A percentile compares a stretch with the other conserved stretches of the same genome.
Evolutionary conservation across 2,888 invertebrate genomes (phyloP).

Genomic region (Drosophila affinis): DNA sequence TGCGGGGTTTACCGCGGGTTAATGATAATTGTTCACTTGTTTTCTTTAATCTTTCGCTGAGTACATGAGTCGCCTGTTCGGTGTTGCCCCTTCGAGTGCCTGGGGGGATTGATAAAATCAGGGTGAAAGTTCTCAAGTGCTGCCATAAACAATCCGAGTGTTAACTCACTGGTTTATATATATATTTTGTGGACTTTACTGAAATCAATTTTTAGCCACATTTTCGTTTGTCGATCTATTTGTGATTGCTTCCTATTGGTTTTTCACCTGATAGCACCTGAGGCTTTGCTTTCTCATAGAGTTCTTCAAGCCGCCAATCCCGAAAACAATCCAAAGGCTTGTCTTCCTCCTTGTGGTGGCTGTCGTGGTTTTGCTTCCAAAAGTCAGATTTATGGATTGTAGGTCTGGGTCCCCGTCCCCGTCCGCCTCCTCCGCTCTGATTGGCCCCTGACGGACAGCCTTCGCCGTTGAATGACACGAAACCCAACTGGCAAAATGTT

Average conservation of each 20-base stretch:
- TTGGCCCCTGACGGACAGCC: slow-evolving; percentile 41
- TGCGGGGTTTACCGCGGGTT: slow-evolving; percentile 1
- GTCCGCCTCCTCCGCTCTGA: not conserved
- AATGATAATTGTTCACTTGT: slow-evolving; percentile 37
- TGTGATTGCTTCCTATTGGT: no score
- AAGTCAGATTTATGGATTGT: slow-evolving; percentile 27
- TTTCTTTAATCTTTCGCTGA: slow-evolving; percentile 24
- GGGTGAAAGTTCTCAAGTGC: slow-evolving; percentile 42
- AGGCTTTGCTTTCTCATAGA: no score
- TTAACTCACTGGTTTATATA: slow-evolving; percentile 27
- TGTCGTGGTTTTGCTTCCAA: slow-evolving; percentile 6
- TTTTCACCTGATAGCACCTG: no score
- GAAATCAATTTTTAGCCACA: slow-evolving; percentile 1
- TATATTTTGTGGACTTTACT: not conserved
- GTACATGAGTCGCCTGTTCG: not conserved
- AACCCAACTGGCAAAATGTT: slow-evolving; percentile 40
- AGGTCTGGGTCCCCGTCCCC: not conserved
- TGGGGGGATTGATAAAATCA: slow-evolving; percentile 37
- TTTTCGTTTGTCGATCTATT: not conserved
- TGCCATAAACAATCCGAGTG: slow-evolving; percentile 17
- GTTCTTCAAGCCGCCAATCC: not conserved
- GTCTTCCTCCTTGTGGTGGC: not conserved
- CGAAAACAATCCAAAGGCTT: not conserved
- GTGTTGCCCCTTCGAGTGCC: slow-evolving; percentile 8
- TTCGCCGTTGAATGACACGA: slow-evolving; percentile 39